Evolutionary conservation across 1,140 invertebrate genomes (phyloP).

Genomic region (Drosophila sp.): DNA sequence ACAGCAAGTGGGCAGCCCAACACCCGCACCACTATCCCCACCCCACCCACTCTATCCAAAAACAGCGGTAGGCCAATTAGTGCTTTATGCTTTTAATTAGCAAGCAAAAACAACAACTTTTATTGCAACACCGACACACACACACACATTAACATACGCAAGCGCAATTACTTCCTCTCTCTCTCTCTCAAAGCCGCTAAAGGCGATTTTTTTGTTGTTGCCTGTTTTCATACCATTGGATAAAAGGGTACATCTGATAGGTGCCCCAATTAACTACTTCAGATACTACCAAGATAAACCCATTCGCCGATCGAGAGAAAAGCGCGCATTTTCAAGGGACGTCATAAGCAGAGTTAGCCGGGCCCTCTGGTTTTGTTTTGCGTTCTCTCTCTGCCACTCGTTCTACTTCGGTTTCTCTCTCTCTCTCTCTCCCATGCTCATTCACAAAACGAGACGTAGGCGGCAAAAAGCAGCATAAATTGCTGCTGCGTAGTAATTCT

Average conservation of each 20-base stretch:
- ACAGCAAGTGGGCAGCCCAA: slow-evolving; percentile 58
- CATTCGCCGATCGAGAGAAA: background rate
- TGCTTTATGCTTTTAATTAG: slow-evolving; percentile 77
- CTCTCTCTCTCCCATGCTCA: slow-evolving; percentile 16
- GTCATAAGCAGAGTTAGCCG: slow-evolving; percentile 1
- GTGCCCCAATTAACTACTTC: background rate
- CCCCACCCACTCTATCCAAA: slow-evolving; percentile 26
- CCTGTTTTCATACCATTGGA: background rate
- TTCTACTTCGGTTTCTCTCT: background rate
- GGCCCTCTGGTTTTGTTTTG: background rate
- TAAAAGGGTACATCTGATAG: background rate
- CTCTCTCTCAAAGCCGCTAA: slow-evolving; percentile 5
- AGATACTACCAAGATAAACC: too few relatives aligned
- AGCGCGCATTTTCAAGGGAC: slow-evolving; percentile 4
- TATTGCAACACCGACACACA: slow-evolving; percentile 9
- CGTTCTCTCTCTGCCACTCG: background rate
- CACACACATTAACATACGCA: slow-evolving; percentile 15
- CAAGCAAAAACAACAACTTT: slow-evolving; percentile 25
- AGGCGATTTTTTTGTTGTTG: background rate
- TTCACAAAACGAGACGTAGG: slow-evolving; percentile 14
- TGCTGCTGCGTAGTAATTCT: slow-evolving; percentile 81
- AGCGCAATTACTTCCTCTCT: slow-evolving; percentile 9
- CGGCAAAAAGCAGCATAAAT: slow-evolving; percentile 73
- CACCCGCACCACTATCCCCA: slow-evolving; percentile 17
- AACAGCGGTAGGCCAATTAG: slow-evolving; percentile 72